Percentiles rank a stretch among this genome's conserved stretches.
Conservation (phyloP, 2,888 invertebrate species). For the Noctua janthina region DNA sequence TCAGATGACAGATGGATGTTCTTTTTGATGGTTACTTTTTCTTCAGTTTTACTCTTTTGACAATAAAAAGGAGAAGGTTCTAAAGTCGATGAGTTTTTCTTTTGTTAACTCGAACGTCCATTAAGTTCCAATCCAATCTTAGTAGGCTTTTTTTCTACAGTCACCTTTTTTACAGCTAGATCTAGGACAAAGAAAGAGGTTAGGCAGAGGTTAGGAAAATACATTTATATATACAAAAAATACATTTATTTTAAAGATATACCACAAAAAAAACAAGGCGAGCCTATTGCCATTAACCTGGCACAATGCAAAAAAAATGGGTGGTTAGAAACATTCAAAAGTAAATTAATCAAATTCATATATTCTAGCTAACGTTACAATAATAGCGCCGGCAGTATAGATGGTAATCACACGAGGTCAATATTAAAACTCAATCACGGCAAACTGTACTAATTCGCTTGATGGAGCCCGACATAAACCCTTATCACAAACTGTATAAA, state of each 20-base stretch:
- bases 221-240: no score
- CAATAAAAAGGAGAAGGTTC: neutral
- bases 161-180: neutral
- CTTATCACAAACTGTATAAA: neutral
- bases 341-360: constrained; percentile 8
- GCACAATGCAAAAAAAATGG: neutral
- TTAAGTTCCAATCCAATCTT: neutral
- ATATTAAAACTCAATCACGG: constrained; percentile 36
- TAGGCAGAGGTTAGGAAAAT: neutral
- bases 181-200: neutral
- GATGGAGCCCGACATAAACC: neutral
- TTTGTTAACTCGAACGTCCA: neutral
- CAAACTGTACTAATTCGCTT: constrained; percentile 14
- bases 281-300: neutral
- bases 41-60: neutral
- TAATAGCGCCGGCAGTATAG: neutral
- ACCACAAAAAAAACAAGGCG: neutral
- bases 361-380: constrained; percentile 4
- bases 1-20: neutral
- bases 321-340: neutral
- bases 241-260: neutral
- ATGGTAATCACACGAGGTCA: neutral
- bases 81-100: neutral
- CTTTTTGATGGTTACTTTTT: no score
- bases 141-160: neutral